These are phyloP conservation scores for Cheilosia vernalis DNA, from an alignment of 2,888 invertebrate genomes.

Conservation along the genomic window DNA sequence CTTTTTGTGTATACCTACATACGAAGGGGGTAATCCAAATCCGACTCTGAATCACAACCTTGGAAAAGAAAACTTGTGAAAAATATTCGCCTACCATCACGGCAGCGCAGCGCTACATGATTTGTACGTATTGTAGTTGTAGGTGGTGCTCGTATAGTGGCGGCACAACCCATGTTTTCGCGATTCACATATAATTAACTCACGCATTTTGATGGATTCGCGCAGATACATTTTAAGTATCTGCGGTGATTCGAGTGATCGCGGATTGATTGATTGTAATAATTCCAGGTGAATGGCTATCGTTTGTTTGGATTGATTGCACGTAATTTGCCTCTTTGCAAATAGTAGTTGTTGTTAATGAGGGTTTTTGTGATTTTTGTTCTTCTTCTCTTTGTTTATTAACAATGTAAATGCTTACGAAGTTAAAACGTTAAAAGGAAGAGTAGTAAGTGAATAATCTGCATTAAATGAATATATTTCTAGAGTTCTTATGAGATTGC, in stretches of 20 bases:
- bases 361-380: conserved; percentile 27
- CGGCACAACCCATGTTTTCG: conserved; percentile 55
- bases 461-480: not conserved
- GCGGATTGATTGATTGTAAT: conserved; percentile 61
- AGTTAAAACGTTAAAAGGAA: conserved; percentile 42
- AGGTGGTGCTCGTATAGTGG: conserved; percentile 15
- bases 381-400: not conserved
- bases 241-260: conserved; percentile 58
- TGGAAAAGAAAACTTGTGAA: conserved; percentile 63
- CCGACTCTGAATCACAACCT: conserved; percentile 58
- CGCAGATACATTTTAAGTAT: conserved; percentile 63
- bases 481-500: not conserved
- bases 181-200: conserved; percentile 62
- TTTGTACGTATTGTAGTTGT: conserved; percentile 20
- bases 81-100: conserved; percentile 48
- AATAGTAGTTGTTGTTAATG: conserved; percentile 41
- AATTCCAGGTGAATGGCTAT: conserved; percentile 33
- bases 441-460: conserved; percentile 11
- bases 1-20: conserved; percentile 21
- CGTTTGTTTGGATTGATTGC: conserved; percentile 55
- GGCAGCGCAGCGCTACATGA: not conserved
- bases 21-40: too few relatives aligned
- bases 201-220: conserved; percentile 64
- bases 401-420: conserved; percentile 23
- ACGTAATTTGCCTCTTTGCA: conserved; percentile 58